A percentile compares a stretch with the other conserved stretches of the same genome.
phyloP scores from a whole-genome alignment of 2,888 invertebrate species.

The Eucera pruinosa region DNA sequence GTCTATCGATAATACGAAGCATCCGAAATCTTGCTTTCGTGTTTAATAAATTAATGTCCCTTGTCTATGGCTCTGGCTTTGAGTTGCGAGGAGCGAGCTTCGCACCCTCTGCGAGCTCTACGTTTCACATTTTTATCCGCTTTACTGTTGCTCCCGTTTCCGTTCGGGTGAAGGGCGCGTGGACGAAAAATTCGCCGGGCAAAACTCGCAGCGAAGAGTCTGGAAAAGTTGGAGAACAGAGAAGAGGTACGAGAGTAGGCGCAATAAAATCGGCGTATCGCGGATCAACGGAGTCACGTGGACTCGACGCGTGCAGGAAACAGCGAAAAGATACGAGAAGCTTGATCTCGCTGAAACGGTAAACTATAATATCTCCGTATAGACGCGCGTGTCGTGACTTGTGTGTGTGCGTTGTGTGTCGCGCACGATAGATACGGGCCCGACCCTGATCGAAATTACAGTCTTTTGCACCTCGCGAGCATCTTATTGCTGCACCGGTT shows the following conservation, averaged over 20 bases:
- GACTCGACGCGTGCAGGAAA: constrained; percentile 30
- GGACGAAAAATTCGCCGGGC: too few relatives aligned
- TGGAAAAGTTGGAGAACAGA: too few relatives aligned
- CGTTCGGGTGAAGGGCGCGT: too few relatives aligned
- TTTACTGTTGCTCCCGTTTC: neutral
- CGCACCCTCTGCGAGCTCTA: neutral
- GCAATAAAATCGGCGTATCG: neutral
- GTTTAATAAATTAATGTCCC: too few relatives aligned
- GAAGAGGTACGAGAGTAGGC: neutral
- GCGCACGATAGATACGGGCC: neutral
- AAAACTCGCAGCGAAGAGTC: too few relatives aligned
- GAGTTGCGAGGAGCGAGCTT: too few relatives aligned
- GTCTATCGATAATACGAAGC: too few relatives aligned
- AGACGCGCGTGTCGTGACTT: constrained; percentile 5
- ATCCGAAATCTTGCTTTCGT: too few relatives aligned
- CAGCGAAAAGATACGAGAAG: constrained; percentile 20
- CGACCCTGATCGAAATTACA: too few relatives aligned
- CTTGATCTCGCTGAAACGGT: constrained; percentile 16
- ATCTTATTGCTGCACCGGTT: neutral
- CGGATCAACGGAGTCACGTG: constrained; percentile 30
- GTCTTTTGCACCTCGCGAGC: neutral
- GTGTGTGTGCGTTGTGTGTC: neutral
- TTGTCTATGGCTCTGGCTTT: too few relatives aligned
- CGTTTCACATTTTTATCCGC: neutral
- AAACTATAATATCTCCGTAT: constrained; percentile 23